Conservation (phyloP, 2,797 vertebrate species). For the Rhinoraja longicauda region DNA sequence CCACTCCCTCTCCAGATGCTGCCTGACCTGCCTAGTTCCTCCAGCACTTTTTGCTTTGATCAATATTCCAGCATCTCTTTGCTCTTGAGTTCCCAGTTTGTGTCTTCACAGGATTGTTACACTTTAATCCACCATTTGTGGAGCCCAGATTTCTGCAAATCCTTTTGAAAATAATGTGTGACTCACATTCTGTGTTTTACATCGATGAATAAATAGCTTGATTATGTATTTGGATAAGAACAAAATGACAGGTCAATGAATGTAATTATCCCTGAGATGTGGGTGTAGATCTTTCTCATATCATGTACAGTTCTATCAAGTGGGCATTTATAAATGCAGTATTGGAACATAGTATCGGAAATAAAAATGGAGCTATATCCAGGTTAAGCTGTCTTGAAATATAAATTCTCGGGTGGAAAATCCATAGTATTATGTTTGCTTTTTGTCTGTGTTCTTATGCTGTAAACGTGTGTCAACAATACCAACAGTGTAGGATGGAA, state of each 20-base stretch:
- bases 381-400: not conserved
- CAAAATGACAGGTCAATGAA: not conserved
- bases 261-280: not conserved
- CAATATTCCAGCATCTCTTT: too few relatives aligned
- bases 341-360: not conserved
- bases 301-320: not conserved
- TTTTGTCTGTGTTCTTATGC: not conserved
- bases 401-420: not conserved
- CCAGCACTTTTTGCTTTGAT: too few relatives aligned
- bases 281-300: not conserved
- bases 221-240: not conserved
- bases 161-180: not conserved
- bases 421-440: not conserved
- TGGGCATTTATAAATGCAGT: not conserved
- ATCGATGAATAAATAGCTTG: not conserved
- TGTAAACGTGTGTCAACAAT: not conserved
- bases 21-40: too few relatives aligned
- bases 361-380: not conserved
- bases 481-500: not conserved
- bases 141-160: too few relatives aligned
- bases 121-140: not conserved
- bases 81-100: not conserved
- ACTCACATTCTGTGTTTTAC: not conserved
- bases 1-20: too few relatives aligned
- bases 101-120: not conserved